Evolutionary conservation across 2,113 vertebrate genomes (phyloP).

Genomic region (Boleophthalmus pectinirostris): DNA sequence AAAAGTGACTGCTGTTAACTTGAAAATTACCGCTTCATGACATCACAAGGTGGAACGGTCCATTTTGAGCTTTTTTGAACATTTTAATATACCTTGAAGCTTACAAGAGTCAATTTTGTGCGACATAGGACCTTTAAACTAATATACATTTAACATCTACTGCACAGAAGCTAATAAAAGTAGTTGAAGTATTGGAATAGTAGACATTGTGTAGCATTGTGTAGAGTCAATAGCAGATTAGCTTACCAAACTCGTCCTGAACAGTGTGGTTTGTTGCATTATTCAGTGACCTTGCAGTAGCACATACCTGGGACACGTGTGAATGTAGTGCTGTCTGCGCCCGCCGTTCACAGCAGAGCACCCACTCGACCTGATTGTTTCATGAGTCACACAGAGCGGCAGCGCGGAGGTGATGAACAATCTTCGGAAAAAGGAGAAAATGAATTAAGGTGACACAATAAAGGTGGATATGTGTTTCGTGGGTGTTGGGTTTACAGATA

Average conservation of each 20-base stretch:
- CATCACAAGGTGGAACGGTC: no score
- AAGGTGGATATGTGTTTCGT: not conserved
- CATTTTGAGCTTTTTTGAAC: no score
- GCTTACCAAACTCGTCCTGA: not conserved
- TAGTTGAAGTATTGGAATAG: not conserved
- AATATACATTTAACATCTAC: no score
- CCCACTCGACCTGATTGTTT: not conserved
- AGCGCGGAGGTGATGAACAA: conserved; percentile 7
- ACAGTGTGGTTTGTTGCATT: not conserved
- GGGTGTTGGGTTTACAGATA: not conserved
- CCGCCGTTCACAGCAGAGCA: conserved; percentile 4
- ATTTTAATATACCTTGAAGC: no score
- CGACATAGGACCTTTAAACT: no score
- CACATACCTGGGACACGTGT: conserved; percentile 12
- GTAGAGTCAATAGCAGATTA: not conserved
- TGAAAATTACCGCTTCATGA: no score
- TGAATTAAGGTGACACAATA: conserved; percentile 27
- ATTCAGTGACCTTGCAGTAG: not conserved
- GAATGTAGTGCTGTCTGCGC: conserved; percentile 11
- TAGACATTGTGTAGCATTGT: not conserved
- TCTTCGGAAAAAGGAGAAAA: conserved; percentile 19
- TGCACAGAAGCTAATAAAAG: no score
- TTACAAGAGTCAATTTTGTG: no score
- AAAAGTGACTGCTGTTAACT: no score
- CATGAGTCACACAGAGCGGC: conserved; percentile 44